Conservation (phyloP, 2,888 invertebrate genomes). For the Idaea dimidiata region DNA sequence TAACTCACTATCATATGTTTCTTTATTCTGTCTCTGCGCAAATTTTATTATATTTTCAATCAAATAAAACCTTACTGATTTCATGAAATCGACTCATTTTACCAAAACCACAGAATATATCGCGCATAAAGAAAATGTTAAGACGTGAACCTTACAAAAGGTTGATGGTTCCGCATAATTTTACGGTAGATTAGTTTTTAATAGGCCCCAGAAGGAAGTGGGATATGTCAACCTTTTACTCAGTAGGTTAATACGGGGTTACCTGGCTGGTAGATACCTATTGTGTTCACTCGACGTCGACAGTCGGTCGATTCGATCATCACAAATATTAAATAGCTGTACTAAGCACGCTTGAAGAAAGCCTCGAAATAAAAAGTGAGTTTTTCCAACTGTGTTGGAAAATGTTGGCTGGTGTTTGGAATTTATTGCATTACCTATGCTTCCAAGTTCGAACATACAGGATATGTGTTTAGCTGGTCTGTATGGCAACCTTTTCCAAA, state of each 20-base stretch:
- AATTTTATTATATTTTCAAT: too few species aligned
- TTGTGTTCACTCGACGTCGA: background rate
- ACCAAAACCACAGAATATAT: slow-evolving; percentile 19
- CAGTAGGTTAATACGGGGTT: background rate
- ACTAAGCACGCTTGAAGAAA: too few species aligned
- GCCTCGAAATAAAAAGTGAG: too few species aligned
- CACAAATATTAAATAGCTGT: background rate
- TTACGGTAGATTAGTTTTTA: slow-evolving; percentile 30
- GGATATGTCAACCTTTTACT: slow-evolving; percentile 18
- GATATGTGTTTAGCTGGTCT: too few species aligned
- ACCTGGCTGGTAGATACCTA: background rate
- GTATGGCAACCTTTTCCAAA: too few species aligned
- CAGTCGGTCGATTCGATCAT: background rate
- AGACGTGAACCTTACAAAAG: slow-evolving; percentile 18
- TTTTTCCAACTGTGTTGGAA: too few species aligned
- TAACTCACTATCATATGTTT: too few species aligned
- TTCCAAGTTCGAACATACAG: too few species aligned
- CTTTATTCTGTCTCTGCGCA: too few species aligned
- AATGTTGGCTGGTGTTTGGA: too few species aligned
- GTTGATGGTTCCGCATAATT: slow-evolving; percentile 33
- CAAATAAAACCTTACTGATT: too few species aligned
- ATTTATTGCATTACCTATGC: too few species aligned
- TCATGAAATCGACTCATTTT: slow-evolving; percentile 17
- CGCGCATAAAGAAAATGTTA: slow-evolving; percentile 16
- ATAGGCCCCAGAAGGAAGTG: slow-evolving; percentile 19